Conservation (phyloP, 1,140 invertebrate genomes). For the Thalassaphorura encarpata region DNA sequence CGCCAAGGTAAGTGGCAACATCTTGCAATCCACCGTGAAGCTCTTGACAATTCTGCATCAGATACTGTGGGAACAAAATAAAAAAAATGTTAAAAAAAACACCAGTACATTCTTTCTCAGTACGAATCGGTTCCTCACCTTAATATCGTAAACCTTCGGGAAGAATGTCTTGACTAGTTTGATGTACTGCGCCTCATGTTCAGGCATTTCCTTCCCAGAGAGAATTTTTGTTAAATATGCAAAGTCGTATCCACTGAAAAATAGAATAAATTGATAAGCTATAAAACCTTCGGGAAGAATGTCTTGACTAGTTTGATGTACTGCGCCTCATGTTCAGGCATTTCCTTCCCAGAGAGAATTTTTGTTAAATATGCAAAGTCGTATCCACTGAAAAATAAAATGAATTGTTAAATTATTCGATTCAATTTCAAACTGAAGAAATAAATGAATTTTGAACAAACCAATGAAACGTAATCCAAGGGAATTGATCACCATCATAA, state of each 20-base stretch:
- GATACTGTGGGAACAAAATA: too few relatives aligned
- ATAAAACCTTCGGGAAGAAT: slow-evolving; percentile 93
- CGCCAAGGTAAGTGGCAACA: slow-evolving; percentile 77
- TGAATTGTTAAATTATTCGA: too few relatives aligned
- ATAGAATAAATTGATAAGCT: too few relatives aligned
- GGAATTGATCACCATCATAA: slow-evolving; percentile 69
- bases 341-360: slow-evolving; percentile 77
- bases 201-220: slow-evolving; percentile 77
- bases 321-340: slow-evolving; percentile 83
- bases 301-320: slow-evolving; percentile 88
- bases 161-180: slow-evolving; percentile 87
- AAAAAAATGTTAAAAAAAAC: slow-evolving; percentile 41
- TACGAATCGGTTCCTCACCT: too few relatives aligned
- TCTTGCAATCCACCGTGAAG: slow-evolving; percentile 95
- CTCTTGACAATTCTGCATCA: slow-evolving; percentile 98
- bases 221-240: slow-evolving; percentile 95
- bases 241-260: slow-evolving; percentile 95
- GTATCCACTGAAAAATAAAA: slow-evolving; percentile 93
- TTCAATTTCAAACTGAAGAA: too few relatives aligned
- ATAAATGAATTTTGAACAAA: too few relatives aligned
- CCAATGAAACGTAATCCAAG: slow-evolving; percentile 97
- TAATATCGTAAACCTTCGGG: slow-evolving; percentile 95
- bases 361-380: slow-evolving; percentile 98
- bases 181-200: slow-evolving; percentile 91
- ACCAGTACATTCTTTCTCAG: too few relatives aligned